Base-by-base conservation (phyloP, 2,888 invertebrate genomes). In the Tachina grossa region DNA sequence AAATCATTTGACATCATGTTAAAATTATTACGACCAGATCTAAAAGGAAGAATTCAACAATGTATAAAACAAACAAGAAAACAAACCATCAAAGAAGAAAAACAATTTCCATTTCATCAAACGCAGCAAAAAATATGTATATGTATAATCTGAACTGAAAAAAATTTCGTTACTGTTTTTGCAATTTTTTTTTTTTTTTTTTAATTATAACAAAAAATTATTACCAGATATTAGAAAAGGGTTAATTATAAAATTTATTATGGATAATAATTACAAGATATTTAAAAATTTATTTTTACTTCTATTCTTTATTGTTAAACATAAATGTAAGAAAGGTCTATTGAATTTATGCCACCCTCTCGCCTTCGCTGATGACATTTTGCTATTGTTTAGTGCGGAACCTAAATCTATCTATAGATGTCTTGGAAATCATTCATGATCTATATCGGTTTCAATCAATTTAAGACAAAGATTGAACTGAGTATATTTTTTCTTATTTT, bases 1-100 rank as follows among this genome's bases (percentile, higher is more conserved):
- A 91, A 92, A 92, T 92, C 92, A 92, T 92, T 92, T 86, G 92
- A 90, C 92, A 92, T 92, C 90, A 92, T 92, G 91, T 91, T 92
- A 91, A 90, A 92, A 91, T 92, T 92, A 92, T 92, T 92, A 91
- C 91, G 92, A 90, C 92, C 91, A 93, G 93, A 92, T 92, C 92
- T 93, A 92, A 89, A 92, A 92, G 90, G 83, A 85, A 85, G 85
- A 85, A 83, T 83, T 83, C 85, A 85, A 82, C 85, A 83, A 85
- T 83, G 90, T 91, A 90, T 90, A 89, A 87, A 88, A 89, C 66
- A 79, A 71, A 72, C 79, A 91, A 90, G 89, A 89, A 87, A 88
- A 89, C 66, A 79, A 71, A 72, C 79, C 79, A 79, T 79, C 88
- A 88, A 88, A 89, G 88, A 91, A 87, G 84, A 87, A 88, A 86